Conservation (phyloP, 2,888 invertebrate species). For the Pristionchus arcanus region DNA sequence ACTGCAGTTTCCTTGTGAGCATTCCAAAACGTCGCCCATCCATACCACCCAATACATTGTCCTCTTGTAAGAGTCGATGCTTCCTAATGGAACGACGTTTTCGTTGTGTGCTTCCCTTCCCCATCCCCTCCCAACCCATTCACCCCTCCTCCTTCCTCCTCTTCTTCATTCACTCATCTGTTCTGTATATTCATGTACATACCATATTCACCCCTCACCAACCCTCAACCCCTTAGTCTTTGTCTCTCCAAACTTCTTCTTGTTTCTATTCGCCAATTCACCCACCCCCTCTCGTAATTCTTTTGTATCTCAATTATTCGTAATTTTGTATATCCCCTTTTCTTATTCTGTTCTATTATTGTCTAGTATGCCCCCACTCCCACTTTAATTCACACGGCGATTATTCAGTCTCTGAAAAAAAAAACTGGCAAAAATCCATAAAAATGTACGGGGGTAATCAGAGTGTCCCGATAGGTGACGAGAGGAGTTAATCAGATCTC, state of each 20-base stretch:
- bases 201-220: slow-evolving; percentile 36
- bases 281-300: slow-evolving; percentile 1
- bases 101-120: background rate
- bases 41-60: background rate
- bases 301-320: slow-evolving; percentile 4
- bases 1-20: background rate
- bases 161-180: background rate
- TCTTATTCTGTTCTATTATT: slow-evolving; percentile 16
- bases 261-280: slow-evolving; percentile 37
- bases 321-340: background rate
- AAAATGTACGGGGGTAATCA: slow-evolving; percentile 41
- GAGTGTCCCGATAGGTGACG: background rate
- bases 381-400: slow-evolving; percentile 23
- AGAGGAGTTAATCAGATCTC: background rate
- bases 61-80: background rate
- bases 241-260: slow-evolving; percentile 38
- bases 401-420: slow-evolving; percentile 40
- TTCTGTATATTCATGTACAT: slow-evolving; percentile 25
- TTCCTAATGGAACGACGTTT: background rate
- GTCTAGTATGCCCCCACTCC: background rate
- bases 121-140: background rate
- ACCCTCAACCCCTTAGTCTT: slow-evolving; percentile 3
- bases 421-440: slow-evolving; percentile 47
- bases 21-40: slow-evolving; percentile 10
- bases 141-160: background rate